Base-by-base conservation (phyloP, 2,888 invertebrate genomes). In the Macrosoma leucophasiata region DNA sequence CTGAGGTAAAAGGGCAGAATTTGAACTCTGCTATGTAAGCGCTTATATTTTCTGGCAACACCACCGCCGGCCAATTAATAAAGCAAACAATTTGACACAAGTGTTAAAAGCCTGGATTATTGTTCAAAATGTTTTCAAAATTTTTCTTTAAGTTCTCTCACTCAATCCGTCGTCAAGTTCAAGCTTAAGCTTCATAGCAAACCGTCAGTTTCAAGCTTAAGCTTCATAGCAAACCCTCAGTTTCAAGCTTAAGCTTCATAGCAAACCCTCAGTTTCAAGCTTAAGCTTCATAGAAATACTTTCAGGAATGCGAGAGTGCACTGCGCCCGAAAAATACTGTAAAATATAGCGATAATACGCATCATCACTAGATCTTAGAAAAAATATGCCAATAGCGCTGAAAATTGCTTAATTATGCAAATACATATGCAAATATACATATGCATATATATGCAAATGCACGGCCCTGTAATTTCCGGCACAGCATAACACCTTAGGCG, bases 101-200 rank as follows among this genome's bases (percentile, higher is more conserved):
- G 20, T 8, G 6, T 35, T 29, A 7, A 35, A 24, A 29, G 3
- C 29, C 25, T 23, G 34, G 29, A 11, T 29, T 24, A 29, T 29
- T 35, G 18, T 35, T 35, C 29, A 35, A 29, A 7, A 35, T 29
- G 34, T 35, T 29, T 35, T 35, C 13, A n/a, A 35, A 35, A 29
- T 19, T n/a, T 35, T 29, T 33, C 33, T 24, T 29, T 34, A 28
- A 34, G 34, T 29, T 34, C 29, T 23, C 13, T 11, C 34, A n/a
- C n/a, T n/a, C n/a, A n/a, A n/a, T n/a, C n/a, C n/a, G n/a, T n/a
- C n/a, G 29, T 29, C 17, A 34, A 26, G 7, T 13, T 9, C 9
- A n/a, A 26, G 15, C 15, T 26, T 21, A 35, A 30, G 31, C 4
- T 29, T 21, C 19, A 29, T 19, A 18, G 15, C 34, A 34, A 34